Percentiles rank a stretch among this genome's conserved stretches.
Evolutionary conservation across 2,113 vertebrate genomes (phyloP).

Genomic region (Gavia stellata): DNA sequence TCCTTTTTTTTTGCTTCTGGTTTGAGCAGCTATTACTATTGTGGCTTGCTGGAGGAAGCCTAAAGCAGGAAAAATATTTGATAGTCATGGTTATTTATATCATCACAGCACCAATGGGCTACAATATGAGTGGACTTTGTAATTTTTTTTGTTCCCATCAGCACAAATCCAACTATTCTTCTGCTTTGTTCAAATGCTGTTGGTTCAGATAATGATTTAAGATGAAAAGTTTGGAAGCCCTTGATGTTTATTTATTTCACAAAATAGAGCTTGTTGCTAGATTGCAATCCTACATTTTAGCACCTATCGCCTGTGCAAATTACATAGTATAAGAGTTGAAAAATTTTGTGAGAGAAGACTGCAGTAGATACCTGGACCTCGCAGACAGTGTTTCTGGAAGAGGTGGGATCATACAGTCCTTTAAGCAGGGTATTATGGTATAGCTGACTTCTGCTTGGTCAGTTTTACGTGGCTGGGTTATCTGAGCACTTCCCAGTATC

Average conservation of each 20-base stretch:
- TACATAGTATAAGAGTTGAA: background rate
- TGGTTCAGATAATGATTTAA: background rate
- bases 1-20: rapidly evolving
- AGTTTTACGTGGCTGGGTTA: background rate
- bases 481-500: background rate
- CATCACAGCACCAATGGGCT: background rate
- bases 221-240: background rate
- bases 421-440: background rate
- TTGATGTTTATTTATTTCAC: background rate
- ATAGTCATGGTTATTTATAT: background rate
- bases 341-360: background rate
- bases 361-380: background rate
- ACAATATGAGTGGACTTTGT: background rate
- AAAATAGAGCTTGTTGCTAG: background rate
- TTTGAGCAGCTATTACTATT: background rate
- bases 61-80: background rate
- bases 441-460: background rate
- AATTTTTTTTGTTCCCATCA: background rate
- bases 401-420: background rate
- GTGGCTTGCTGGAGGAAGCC: background rate
- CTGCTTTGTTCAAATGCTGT: background rate
- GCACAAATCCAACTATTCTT: background rate
- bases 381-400: background rate
- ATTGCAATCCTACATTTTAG: background rate
- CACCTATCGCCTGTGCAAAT: background rate